These are phyloP conservation scores for Anableps anableps DNA, from an alignment of 2,797 vertebrate species.

Conservation along the genomic window DNA sequence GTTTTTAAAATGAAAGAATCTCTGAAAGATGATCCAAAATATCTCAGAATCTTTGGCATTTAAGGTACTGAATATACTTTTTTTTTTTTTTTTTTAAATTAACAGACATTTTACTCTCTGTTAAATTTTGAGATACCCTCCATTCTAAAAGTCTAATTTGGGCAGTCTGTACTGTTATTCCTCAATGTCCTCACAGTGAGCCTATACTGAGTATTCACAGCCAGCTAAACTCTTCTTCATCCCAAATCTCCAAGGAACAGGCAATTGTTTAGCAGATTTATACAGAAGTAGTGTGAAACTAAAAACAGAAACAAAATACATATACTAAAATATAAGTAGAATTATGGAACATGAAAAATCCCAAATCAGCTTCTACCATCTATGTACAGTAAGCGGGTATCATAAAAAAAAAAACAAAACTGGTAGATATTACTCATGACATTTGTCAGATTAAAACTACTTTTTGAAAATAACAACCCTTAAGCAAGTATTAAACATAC, in stretches of 20 bases:
- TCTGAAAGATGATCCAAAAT: background rate
- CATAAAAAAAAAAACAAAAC: background rate
- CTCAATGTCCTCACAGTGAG: no score
- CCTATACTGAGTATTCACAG: no score
- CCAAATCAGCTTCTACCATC: background rate
- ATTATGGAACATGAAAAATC: background rate
- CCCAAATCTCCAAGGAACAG: no score
- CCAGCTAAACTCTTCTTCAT: no score
- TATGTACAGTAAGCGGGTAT: background rate
- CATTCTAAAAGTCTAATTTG: background rate
- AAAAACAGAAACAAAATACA: no score
- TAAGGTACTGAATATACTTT: background rate
- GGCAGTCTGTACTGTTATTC: background rate
- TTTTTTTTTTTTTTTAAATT: background rate
- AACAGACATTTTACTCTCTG: background rate
- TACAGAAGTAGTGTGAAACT: background rate
- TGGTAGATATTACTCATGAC: background rate
- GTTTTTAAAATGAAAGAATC: background rate
- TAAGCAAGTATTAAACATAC: no score
- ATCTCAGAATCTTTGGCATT: background rate
- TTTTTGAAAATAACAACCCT: no score
- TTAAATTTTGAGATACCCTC: no score
- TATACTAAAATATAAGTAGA: background rate
- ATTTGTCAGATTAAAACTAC: no score
- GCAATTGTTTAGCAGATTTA: no score